Base-by-base conservation (phyloP, 1,140 invertebrate species). In the Fopius arisanus region DNA sequence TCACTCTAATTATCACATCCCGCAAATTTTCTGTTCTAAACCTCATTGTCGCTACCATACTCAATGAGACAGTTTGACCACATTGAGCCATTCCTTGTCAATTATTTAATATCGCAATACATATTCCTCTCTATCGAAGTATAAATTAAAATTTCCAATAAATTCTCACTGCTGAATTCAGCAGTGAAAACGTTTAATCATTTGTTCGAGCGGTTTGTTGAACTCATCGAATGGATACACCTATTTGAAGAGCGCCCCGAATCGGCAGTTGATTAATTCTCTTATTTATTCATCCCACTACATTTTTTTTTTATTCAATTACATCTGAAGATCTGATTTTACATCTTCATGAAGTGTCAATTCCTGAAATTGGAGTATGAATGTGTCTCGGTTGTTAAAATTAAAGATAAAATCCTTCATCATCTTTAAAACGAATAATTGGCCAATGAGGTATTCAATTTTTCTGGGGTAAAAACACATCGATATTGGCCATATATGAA, bases 1-100 rank as follows among this genome's bases (percentile, higher is more conserved):
- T 43, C 51, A n/a, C 40, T 19, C 43, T 73, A 72, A 72, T 72
- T 72, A 54, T 23, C 31, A 28, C 54, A 19, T 10, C 33, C 54
- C 54, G 1, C 33, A 37, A 59, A 59, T 21, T 59, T 59, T 59
- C 10, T 3, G 6, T 26, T 59, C 21, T 9, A 23, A 59, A 59
- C 23, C 9, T 23, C 23, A 59, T 59, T 59, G 23, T 23, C 9
- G 10, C 19, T 23, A 51, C n/a, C 19, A 51, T 21, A 51, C 19
- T 51, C 43, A 6, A 51, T 3, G 3, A 51, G 19, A 19, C 19
- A 3, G 3, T 51, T 21, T 21, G 14, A 19, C 19, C 43, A 51
- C 19, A n/a, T n/a, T n/a, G n/a, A n/a, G n/a, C 19, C 43, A 16
- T 12, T 2, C 19, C 4, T 51, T 16, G 6, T 51, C 43, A 19